phyloP scores from a whole-genome alignment of 2,113 vertebrate genomes.

The Ariopsis seemanni region DNA sequence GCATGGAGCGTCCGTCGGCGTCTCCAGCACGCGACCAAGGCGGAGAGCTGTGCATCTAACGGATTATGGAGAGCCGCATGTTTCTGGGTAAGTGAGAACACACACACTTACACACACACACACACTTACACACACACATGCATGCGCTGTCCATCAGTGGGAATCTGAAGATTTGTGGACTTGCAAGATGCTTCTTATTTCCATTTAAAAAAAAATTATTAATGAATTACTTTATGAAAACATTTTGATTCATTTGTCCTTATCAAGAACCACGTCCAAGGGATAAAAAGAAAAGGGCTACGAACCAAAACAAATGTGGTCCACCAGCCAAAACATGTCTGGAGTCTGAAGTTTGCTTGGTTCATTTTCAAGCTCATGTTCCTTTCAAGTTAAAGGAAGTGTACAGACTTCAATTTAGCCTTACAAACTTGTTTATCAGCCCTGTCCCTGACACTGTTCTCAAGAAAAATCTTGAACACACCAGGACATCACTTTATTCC shows the following conservation, averaged over 20 bases:
- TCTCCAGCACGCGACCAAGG: slow-evolving; percentile 67
- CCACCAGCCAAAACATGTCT: not conserved
- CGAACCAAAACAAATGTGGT: not conserved
- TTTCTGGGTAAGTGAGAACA: slow-evolving; percentile 92
- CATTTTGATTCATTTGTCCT: not conserved
- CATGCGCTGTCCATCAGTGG: not conserved
- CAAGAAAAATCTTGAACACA: not conserved
- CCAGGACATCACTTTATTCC: not conserved
- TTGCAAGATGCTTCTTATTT: not conserved
- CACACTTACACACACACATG: not conserved
- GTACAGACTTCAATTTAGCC: not conserved
- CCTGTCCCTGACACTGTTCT: not conserved
- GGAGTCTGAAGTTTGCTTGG: not conserved
- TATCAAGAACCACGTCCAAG: not conserved
- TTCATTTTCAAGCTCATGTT: not conserved
- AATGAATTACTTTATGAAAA: not conserved
- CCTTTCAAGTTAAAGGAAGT: not conserved
- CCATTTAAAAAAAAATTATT: not conserved
- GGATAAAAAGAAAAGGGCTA: not conserved
- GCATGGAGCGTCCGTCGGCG: slow-evolving; percentile 24
- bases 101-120: not conserved
- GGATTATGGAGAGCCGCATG: slow-evolving; percentile 94
- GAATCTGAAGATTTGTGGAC: not conserved
- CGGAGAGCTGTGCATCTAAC: slow-evolving; percentile 78
- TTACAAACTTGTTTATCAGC: not conserved